Evolutionary conservation across 2,888 invertebrate species (phyloP), one percentile per base, ranked within the genome.

Genomic region (Pasiphila rectangulata): DNA sequence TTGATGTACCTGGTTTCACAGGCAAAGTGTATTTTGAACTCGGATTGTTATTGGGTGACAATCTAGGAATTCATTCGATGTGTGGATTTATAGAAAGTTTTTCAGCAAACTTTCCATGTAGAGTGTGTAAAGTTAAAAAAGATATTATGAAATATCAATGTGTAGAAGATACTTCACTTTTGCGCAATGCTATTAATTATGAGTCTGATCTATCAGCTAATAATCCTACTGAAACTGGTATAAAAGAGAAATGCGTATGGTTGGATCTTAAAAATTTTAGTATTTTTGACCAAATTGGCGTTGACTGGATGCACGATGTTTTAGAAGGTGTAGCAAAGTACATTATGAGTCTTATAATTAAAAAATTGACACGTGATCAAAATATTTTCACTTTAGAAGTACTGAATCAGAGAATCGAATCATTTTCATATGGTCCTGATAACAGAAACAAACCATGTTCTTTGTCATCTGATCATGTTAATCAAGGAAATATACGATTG

Each of bases 81-180:
- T 19, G 13, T 4, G 59, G 57, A 1, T 56, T 57, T 43, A 9
- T 42, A 5, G 59, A 59, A 41, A 51, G 52, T 24, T 59, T 59
- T 44, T 49, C 53, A 1, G 47, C 51, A 1, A 56, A 59, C 25
- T 35, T 21, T 21, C 30, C 49, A 2, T 56, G 56, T 16, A 42
- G 59, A 32, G 27, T 54, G 5, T 56, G 59, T 30, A 47, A 30
- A 15, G 47, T 45, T 3, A 7, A 16, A 7, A 59, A 59, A 32
- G 16, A 47, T 3, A 12, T 3, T 1, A 4, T 25, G 5, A 34
- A 12, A 35, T 46, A 46, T 12, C 25, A 12, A 20, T 38, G 20
- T 24, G 24, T 2, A 21, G 54, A 54, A 52, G 32, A 52, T 6
- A 15, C 7, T 9, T 1, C 12, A 19, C 36, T 54, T n/a, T 24